Conservation (phyloP, 37 sponge, comb jelly and placozoan genomes). For the Corticium candelabrum region DNA sequence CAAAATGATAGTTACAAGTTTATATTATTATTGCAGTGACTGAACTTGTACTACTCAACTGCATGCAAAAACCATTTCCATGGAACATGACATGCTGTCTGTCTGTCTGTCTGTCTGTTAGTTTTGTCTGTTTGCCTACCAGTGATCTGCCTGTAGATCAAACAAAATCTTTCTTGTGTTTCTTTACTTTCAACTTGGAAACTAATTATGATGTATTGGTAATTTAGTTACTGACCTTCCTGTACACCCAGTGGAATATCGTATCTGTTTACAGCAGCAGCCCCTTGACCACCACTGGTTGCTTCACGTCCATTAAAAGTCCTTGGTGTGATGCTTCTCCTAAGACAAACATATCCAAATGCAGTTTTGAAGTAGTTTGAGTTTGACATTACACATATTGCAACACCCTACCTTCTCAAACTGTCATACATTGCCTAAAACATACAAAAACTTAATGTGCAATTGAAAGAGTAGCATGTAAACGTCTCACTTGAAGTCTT, state of each 20-base stretch:
- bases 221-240: not conserved
- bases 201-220: not conserved
- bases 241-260: not conserved
- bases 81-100: not conserved
- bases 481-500: slow-evolving; percentile 50
- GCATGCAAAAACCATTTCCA: not conserved
- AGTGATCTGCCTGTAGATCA: not conserved
- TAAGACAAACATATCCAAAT: not conserved
- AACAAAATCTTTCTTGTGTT: no score
- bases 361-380: no score
- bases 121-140: not conserved
- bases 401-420: slow-evolving; percentile 69
- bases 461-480: not conserved
- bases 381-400: no score
- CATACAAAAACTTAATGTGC: not conserved
- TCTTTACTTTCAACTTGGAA: no score
- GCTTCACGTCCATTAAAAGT: not conserved
- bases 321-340: not conserved
- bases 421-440: slow-evolving; percentile 66
- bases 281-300: not conserved
- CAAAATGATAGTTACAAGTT: no score
- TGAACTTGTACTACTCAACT: no score
- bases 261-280: not conserved
- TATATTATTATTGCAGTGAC: no score
- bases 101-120: not conserved